Evolutionary conservation across 2,113 vertebrate genomes (phyloP).

Genomic region (Hydrochoerus hydrochaeris): DNA sequence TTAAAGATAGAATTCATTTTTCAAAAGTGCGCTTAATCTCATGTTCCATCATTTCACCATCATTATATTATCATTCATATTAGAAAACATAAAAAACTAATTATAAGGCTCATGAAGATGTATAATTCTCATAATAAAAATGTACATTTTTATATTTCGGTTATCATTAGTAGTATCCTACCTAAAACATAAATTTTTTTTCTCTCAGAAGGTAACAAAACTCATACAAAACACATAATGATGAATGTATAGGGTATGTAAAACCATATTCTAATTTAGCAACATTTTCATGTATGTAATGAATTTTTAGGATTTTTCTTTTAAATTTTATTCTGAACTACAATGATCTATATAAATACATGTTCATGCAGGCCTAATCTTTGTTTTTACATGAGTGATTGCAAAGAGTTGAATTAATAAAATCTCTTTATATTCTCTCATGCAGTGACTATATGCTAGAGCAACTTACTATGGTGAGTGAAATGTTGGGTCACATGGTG

Average conservation of each 20-base stretch:
- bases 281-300: background rate
- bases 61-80: background rate
- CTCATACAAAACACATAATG: background rate
- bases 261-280: background rate
- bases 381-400: background rate
- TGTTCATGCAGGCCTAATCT: background rate
- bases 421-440: background rate
- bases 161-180: background rate
- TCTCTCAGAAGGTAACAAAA: background rate
- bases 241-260: background rate
- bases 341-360: background rate
- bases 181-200: background rate
- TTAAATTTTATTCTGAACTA: constrained; percentile 42
- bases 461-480: background rate
- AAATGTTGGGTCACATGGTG: background rate
- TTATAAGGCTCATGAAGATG: background rate
- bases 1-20: background rate
- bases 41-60: background rate
- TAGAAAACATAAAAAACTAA: background rate
- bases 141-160: background rate
- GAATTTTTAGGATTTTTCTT: background rate
- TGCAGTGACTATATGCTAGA: background rate
- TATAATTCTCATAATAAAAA: background rate
- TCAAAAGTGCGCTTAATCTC: fast-evolving
- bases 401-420: constrained; percentile 17